Conservation (phyloP, 2,797 vertebrate species). For the Aythya fuligula region DNA sequence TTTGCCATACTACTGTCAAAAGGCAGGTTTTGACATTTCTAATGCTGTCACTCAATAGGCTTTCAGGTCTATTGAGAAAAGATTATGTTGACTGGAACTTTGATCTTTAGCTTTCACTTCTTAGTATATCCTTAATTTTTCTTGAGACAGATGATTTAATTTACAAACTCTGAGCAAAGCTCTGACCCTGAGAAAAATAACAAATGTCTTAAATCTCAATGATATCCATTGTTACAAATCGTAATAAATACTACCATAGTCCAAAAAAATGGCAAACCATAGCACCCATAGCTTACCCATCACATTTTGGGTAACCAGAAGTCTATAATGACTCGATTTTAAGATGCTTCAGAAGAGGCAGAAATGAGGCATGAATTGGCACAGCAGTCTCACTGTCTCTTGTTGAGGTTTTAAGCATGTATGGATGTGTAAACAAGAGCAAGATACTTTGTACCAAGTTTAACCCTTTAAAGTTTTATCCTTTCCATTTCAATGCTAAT, state of each 20-base stretch:
- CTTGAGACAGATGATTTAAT: not conserved
- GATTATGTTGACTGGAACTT: not conserved
- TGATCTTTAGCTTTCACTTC: not conserved
- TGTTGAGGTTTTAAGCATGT: not conserved
- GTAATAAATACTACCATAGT: fast-evolving
- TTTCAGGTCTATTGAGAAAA: not conserved
- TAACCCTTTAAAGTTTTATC: not conserved
- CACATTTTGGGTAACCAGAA: not conserved
- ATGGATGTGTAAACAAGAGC: not conserved
- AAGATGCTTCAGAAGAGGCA: not conserved
- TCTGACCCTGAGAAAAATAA: not conserved
- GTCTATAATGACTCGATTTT: not conserved
- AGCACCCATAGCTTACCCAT: not conserved
- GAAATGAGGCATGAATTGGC: not conserved
- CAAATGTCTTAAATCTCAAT: not conserved
- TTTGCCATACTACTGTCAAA: not conserved
- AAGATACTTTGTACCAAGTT: not conserved
- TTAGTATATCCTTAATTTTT: not conserved
- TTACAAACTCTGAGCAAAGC: not conserved
- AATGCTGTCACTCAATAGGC: not conserved
- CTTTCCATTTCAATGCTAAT: not conserved
- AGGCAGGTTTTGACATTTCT: not conserved
- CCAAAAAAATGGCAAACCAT: fast-evolving
- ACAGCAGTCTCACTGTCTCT: not conserved
- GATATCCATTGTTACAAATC: not conserved